Evolutionary conservation across 2,888 invertebrate species (phyloP).

Genomic region (Caenorhabditis panamensis): DNA sequence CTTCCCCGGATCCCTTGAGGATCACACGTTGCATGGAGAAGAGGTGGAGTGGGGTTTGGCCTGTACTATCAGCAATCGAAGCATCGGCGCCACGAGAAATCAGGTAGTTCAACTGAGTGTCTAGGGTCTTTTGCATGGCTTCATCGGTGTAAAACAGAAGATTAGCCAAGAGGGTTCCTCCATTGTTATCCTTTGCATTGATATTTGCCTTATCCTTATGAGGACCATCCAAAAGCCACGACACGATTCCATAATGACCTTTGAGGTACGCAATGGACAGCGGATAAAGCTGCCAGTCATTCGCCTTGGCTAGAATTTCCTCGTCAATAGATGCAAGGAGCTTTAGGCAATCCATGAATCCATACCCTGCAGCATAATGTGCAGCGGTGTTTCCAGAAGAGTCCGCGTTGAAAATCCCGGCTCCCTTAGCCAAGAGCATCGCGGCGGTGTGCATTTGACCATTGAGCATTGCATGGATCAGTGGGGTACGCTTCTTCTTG

Average conservation of each 20-base stretch:
- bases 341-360: constrained; percentile 83
- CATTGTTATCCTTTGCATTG: constrained; percentile 73
- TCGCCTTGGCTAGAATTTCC: constrained; percentile 65
- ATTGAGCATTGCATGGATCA: constrained; percentile 84
- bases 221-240: constrained; percentile 67
- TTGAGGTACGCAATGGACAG: constrained; percentile 83
- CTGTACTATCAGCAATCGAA: constrained; percentile 54
- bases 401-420: constrained; percentile 80
- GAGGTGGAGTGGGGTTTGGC: constrained; percentile 62
- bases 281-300: constrained; percentile 82
- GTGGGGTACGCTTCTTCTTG: constrained; percentile 83
- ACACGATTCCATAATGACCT: constrained; percentile 73
- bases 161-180: constrained; percentile 68
- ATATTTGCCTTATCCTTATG: constrained; percentile 65
- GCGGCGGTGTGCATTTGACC: constrained; percentile 81
- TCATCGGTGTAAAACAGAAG: constrained; percentile 66
- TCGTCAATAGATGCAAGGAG: constrained; percentile 82
- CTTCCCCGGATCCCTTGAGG: constrained; percentile 50
- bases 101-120: constrained; percentile 68
- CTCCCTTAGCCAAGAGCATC: constrained; percentile 66
- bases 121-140: constrained; percentile 50
- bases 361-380: constrained; percentile 84
- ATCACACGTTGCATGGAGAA: constrained; percentile 50
- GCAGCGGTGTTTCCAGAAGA: constrained; percentile 83
- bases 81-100: constrained; percentile 64